Evolutionary conservation across 2,797 vertebrate genomes (phyloP), one percentile per base, ranked within the genome.

Genomic region (Stomatorhinus walkeri): DNA sequence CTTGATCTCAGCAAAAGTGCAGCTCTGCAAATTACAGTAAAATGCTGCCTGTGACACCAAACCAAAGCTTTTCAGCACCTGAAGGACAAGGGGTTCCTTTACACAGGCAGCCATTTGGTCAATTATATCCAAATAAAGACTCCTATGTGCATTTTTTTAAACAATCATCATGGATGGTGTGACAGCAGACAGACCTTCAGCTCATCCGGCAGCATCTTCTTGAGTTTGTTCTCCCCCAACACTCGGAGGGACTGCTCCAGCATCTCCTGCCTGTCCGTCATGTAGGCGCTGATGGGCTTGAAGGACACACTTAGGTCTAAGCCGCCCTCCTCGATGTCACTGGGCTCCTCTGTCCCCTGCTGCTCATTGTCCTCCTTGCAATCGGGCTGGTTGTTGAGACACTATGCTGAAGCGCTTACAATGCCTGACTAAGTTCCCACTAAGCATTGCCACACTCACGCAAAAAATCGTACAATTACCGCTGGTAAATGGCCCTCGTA

Each of bases 311-410:
- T 95, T 90, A 99, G 96, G 92, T 99, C 97, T 83, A 99, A 93
- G 46, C 98, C 98, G 14, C 98, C 98, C 90, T 99, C 98, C 93
- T 99, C 98, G 52, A 98, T 95, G 92, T 99, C 98, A 92, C 98
- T 99, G 87, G 95, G 95, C 1, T 97, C 96, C 89, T 96, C 94
- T 40, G 91, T 89, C 89, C 96, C 94, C 90, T 97, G 95, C 88
- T 96, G 95, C 46, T 92, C 95, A 0, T 91, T 89, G 0, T 92
- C 95, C 61, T 95, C 95, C 85, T 97, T 97, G 64, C 92, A 91
- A 90, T 97, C 96, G 97, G 97, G 91, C 51, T 91, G 43, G 24
- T 49, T 36, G 14, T 48, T 49, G 14, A 19, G 8, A 76, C 4
- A 88, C n/a, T 24, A 10, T 43, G 54, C 28, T 49, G 49, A 72